Evolutionary conservation across 1,140 invertebrate species (phyloP).

Genomic region (Myzus persicae): DNA sequence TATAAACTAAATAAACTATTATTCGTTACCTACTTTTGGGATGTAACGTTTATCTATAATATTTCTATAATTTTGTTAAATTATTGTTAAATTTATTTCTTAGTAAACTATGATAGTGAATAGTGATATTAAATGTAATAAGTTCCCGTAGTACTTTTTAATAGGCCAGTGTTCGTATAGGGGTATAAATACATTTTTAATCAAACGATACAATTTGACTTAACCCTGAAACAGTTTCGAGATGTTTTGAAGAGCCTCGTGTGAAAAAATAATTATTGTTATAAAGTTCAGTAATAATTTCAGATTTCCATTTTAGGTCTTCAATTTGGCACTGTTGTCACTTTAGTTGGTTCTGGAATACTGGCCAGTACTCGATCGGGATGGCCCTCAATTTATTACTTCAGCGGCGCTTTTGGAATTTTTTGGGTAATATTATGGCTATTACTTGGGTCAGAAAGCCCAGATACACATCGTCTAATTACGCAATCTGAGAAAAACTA

Average conservation of each 20-base stretch:
- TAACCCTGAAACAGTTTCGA: background rate
- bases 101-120: too few relatives aligned
- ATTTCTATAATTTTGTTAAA: too few relatives aligned
- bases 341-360: constrained; percentile 72
- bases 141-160: too few relatives aligned
- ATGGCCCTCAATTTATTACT: constrained; percentile 82
- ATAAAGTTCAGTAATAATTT: background rate
- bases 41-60: too few relatives aligned
- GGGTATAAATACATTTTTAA: too few relatives aligned
- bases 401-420: constrained; percentile 73
- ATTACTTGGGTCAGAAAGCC: constrained; percentile 72
- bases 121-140: too few relatives aligned
- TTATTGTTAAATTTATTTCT: too few relatives aligned
- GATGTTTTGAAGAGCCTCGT: background rate
- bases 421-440: constrained; percentile 72
- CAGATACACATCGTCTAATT: constrained; percentile 70
- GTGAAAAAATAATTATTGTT: background rate
- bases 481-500: constrained; percentile 67
- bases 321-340: constrained; percentile 77
- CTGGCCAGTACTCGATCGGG: constrained; percentile 71
- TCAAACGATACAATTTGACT: too few relatives aligned
- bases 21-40: too few relatives aligned
- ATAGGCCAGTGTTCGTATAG: too few relatives aligned
- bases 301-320: constrained; percentile 26
- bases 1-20: too few relatives aligned